Evolutionary conservation across 1,140 invertebrate species (phyloP), one percentile per base, ranked within the genome.

Genomic region (Microvelia longipes): DNA sequence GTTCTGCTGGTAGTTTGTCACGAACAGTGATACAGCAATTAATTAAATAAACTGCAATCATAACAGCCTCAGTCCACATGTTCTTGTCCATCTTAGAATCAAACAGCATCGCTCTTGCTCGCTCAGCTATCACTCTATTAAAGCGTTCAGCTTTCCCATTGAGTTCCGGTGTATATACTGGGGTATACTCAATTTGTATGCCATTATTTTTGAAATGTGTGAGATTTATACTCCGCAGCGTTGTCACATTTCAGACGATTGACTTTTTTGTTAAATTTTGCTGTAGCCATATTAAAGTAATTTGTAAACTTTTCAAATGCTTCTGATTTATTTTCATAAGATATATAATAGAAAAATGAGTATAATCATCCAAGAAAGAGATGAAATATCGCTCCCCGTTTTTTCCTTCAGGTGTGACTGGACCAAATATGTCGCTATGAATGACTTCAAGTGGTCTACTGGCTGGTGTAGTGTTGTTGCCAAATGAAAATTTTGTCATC

Each of bases 91-190:
- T 26, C 1, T 72, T 50, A 35, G 71, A 66, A 29, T 78, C 74
- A 15, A 73, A 19, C 1, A 80, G 28, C 73, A 80, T 73, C 24
- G 76, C 68, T 67, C 77, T 70, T 2, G 76, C 76, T 68, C 71
- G 72, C 27, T 77, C 73, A 1, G 73, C 25, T 2, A 79, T 24
- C 0, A 73, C 77, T 25, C 78, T 26, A 68, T 80, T 80, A 15
- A 75, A 50, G 65, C 79, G 61, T 72, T 81, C 80, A 24, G 75
- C 71, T 28, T 74, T 70, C 13, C 77, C 78, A 74, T 81, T 81
- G 67, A 74, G 71, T 67, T 77, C 68, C 63, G 78, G 76, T 19
- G 76, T 73, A 50, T 78, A 76, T 27, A 71, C 67, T 19, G 72
- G 70, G 11, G 76, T 78, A n/a, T 66, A 73, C 30, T 79, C 73